Percentiles rank a stretch among this genome's conserved stretches.
Conservation (phyloP, 2,113 vertebrate species). For the Lamprologus ornatipinnis region DNA sequence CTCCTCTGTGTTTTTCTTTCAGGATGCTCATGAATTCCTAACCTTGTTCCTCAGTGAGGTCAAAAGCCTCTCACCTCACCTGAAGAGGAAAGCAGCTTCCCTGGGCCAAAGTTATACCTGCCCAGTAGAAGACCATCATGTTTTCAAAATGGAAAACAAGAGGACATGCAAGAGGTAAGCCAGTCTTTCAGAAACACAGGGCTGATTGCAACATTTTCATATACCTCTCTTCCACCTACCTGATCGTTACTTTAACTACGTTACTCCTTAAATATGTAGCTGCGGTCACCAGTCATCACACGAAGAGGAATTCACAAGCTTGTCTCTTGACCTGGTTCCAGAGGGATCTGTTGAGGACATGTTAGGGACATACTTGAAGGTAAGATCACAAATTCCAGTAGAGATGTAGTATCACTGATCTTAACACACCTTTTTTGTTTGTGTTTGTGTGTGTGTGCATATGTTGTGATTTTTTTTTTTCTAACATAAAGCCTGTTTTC, state of each 20-base stretch:
- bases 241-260: accelerated
- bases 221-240: accelerated
- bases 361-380: neutral
- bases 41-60: neutral
- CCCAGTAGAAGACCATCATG: accelerated
- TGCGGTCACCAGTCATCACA: neutral
- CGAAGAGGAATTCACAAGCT: accelerated
- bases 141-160: neutral
- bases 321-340: neutral
- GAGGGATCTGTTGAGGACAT: neutral
- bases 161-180: neutral
- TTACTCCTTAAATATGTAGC: neutral
- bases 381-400: neutral
- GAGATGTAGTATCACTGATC: accelerated
- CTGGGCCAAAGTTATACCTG: neutral
- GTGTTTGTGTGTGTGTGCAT: neutral
- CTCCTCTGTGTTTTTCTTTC: neutral
- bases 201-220: neutral
- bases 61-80: neutral
- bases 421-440: neutral
- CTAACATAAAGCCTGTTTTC: neutral
- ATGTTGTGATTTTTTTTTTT: neutral
- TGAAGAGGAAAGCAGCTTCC: neutral
- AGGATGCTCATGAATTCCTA: neutral
- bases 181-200: accelerated